These are phyloP conservation scores for Drosophila paramelanica DNA, from an alignment of 2,888 invertebrate species.

Conservation along the genomic window DNA sequence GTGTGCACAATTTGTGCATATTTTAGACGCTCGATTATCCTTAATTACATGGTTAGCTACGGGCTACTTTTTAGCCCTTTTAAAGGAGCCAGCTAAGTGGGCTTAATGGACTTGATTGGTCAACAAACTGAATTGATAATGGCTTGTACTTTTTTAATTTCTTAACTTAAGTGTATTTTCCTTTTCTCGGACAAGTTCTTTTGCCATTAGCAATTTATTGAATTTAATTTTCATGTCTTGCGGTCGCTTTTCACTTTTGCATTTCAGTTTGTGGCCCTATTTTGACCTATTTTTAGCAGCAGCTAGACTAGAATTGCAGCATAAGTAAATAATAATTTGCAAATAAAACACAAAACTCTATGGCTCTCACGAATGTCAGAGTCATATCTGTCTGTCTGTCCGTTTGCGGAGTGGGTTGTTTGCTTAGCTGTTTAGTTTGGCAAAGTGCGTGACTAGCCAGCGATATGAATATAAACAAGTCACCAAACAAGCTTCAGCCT, in stretches of 20 bases:
- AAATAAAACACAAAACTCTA: constrained; percentile 28
- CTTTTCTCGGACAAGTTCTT: neutral
- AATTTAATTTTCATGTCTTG: constrained; percentile 10
- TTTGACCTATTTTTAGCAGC: constrained; percentile 35
- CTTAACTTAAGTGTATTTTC: neutral
- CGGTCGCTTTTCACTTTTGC: constrained; percentile 6
- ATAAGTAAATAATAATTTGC: constrained; percentile 18
- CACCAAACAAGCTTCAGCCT: constrained; percentile 1
- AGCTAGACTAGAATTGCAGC: constrained; percentile 10
- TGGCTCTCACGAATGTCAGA: constrained; percentile 25
- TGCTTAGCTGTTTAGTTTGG: constrained; percentile 22
- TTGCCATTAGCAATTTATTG: neutral
- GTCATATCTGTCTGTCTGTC: constrained; percentile 13
- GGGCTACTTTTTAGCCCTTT: constrained; percentile 9
- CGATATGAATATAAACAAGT: constrained; percentile 17
- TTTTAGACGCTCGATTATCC: constrained; percentile 63
- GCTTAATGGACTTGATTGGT: constrained; percentile 3
- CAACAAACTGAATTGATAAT: constrained; percentile 15
- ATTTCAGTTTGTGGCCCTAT: constrained; percentile 1
- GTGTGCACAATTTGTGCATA: constrained; percentile 60
- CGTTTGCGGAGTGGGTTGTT: constrained; percentile 14
- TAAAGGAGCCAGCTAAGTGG: constrained; percentile 16
- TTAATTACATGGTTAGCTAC: constrained; percentile 54
- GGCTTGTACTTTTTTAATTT: neutral
- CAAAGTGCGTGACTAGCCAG: constrained; percentile 46